These are phyloP conservation scores for Drosophila ogumai DNA, from an alignment of 1,140 invertebrate genomes.

Conservation along the genomic window DNA sequence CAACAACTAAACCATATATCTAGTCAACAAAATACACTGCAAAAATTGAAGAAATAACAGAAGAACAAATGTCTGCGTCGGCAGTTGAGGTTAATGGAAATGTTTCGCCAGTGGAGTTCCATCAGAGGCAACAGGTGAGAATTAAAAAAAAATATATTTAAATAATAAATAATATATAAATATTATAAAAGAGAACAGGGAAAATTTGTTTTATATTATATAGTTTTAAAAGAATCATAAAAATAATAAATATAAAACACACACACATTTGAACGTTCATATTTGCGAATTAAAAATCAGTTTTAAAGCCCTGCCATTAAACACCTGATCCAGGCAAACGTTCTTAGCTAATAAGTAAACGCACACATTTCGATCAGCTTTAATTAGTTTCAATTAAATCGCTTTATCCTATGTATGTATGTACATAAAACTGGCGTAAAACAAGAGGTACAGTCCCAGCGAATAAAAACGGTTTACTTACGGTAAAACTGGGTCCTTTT, in stretches of 20 bases:
- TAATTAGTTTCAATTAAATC: not conserved
- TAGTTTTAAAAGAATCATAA: too few species aligned
- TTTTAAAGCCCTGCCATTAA: not conserved
- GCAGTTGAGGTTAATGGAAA: constrained; percentile 69
- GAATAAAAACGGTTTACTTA: not conserved
- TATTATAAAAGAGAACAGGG: too few species aligned
- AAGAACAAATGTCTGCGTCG: constrained; percentile 59
- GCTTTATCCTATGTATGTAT: too few species aligned
- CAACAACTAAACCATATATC: constrained; percentile 8
- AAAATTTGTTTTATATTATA: too few species aligned
- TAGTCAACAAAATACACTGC: constrained; percentile 9
- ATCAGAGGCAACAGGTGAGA: constrained; percentile 71
- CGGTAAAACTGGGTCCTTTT: not conserved
- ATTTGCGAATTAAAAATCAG: not conserved
- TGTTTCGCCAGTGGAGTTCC: constrained; percentile 66
- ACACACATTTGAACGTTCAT: not conserved
- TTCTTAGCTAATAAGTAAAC: not conserved
- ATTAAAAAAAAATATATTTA: not conserved
- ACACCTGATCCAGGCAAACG: not conserved
- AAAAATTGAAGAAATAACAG: constrained; percentile 23
- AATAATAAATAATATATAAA: too few species aligned
- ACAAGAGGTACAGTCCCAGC: not conserved
- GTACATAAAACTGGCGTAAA: not conserved
- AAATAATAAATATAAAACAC: not conserved
- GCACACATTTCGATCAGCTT: too few species aligned